Percentiles rank a stretch among this genome's conserved stretches.
These are phyloP conservation scores for Polymixis lichenea DNA, from an alignment of 2,888 invertebrate species.

Conservation along the genomic window DNA sequence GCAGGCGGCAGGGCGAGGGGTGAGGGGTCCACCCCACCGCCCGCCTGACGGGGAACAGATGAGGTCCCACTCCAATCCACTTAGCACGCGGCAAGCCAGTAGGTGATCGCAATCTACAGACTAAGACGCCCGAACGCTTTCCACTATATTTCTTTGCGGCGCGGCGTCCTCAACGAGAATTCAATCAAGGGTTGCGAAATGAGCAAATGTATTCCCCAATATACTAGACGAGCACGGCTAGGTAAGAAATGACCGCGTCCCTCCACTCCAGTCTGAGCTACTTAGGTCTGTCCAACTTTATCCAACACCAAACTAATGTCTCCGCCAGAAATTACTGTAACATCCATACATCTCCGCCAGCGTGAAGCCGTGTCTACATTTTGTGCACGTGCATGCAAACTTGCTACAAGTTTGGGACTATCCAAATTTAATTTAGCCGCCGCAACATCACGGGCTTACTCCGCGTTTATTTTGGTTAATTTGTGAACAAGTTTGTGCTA, in stretches of 20 bases:
- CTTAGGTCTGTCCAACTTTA: slow-evolving; percentile 65
- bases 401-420: slow-evolving; percentile 72
- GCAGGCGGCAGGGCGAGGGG: slow-evolving; percentile 69
- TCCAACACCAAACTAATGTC: slow-evolving; percentile 70
- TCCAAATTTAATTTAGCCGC: slow-evolving; percentile 83
- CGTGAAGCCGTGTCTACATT: slow-evolving; percentile 64
- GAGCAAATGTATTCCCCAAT: slow-evolving; percentile 58
- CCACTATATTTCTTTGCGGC: slow-evolving; percentile 74
- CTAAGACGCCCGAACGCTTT: slow-evolving; percentile 75
- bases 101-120: slow-evolving; percentile 83
- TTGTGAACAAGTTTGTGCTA: slow-evolving; percentile 79
- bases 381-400: slow-evolving; percentile 76
- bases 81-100: slow-evolving; percentile 85
- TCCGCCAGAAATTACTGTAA: slow-evolving; percentile 69
- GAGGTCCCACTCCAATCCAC: slow-evolving; percentile 90
- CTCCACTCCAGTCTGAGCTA: slow-evolving; percentile 6
- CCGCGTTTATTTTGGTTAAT: slow-evolving; percentile 80
- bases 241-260: slow-evolving; percentile 45
- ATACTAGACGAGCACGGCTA: slow-evolving; percentile 34
- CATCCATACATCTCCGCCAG: slow-evolving; percentile 66
- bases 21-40: slow-evolving; percentile 71
- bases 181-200: slow-evolving; percentile 66
- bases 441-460: slow-evolving; percentile 57
- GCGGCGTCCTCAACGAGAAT: slow-evolving; percentile 69
- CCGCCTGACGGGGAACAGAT: slow-evolving; percentile 87